Conservation (phyloP, 2,113 vertebrate species). For the Poecilia latipinna region DNA sequence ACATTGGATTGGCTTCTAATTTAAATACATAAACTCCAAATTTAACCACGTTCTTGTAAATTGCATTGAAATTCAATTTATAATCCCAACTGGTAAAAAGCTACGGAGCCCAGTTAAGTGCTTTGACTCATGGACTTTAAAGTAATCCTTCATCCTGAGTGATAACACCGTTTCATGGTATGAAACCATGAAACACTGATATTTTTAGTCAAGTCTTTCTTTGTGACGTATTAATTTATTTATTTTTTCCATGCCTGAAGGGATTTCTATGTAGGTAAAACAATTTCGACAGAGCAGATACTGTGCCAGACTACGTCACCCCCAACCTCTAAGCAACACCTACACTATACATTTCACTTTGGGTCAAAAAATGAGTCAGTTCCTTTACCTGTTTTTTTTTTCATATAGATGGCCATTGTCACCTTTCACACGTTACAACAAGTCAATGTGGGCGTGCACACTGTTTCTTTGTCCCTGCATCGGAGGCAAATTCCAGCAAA, state of each 20-base stretch:
- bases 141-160: background rate
- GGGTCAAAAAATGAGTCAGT: background rate
- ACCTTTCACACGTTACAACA: constrained; percentile 35
- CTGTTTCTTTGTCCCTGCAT: constrained; percentile 52
- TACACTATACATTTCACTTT: background rate
- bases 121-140: too few species aligned
- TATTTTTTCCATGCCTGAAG: too few species aligned
- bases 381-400: background rate
- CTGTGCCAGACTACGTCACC: too few species aligned
- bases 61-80: background rate
- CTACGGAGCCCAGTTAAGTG: background rate
- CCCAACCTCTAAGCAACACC: background rate
- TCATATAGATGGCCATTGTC: constrained; percentile 21
- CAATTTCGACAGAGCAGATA: background rate
- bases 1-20: background rate
- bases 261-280: background rate
- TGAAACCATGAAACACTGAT: too few species aligned
- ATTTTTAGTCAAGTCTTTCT: too few species aligned
- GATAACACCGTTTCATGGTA: too few species aligned
- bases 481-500: constrained; percentile 40
- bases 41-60: background rate
- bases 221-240: too few species aligned
- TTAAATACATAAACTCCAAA: background rate
- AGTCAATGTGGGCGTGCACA: constrained; percentile 40
- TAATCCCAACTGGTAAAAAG: background rate